Evolutionary conservation across 2,888 invertebrate species (phyloP).

Genomic region (Synanthedon myopaeformis): DNA sequence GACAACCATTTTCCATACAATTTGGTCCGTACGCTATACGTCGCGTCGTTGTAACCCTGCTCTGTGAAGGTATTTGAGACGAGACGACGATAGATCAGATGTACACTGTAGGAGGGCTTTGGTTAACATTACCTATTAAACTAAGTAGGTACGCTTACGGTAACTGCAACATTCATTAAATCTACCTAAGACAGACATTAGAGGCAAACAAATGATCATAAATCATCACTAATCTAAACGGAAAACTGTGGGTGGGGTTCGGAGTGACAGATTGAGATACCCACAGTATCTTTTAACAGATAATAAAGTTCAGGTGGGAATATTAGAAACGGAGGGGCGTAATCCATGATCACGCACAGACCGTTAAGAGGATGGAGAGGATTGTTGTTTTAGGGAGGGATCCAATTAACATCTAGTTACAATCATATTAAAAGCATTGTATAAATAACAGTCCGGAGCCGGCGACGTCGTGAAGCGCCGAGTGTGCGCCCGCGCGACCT

Average conservation of each 20-base stretch:
- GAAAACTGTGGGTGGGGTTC: background rate
- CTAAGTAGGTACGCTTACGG: slow-evolving; percentile 62
- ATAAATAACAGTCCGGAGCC: slow-evolving; percentile 13
- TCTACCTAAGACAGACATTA: slow-evolving; percentile 32
- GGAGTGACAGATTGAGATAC: background rate
- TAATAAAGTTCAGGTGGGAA: background rate
- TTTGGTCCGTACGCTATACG: slow-evolving; percentile 37
- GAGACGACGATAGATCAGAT: slow-evolving; percentile 37
- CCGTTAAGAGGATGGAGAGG: background rate
- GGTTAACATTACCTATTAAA: slow-evolving; percentile 61
- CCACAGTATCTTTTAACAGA: background rate
- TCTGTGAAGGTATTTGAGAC: slow-evolving; percentile 39
- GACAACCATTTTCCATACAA: slow-evolving; percentile 30
- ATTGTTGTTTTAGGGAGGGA: too few species aligned
- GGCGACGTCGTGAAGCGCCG: slow-evolving; percentile 9
- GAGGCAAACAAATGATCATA: background rate
- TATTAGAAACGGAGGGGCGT: background rate
- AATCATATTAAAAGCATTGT: background rate
- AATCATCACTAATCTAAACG: background rate
- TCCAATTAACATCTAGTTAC: too few species aligned
- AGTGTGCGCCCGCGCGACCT: slow-evolving; percentile 30
- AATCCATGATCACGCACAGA: background rate
- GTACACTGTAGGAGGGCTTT: slow-evolving; percentile 46
- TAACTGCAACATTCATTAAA: slow-evolving; percentile 57
- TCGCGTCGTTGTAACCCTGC: slow-evolving; percentile 44